These are phyloP conservation scores for Heliothis subflexa DNA, from an alignment of 1,140 invertebrate genomes.

Conservation along the genomic window DNA sequence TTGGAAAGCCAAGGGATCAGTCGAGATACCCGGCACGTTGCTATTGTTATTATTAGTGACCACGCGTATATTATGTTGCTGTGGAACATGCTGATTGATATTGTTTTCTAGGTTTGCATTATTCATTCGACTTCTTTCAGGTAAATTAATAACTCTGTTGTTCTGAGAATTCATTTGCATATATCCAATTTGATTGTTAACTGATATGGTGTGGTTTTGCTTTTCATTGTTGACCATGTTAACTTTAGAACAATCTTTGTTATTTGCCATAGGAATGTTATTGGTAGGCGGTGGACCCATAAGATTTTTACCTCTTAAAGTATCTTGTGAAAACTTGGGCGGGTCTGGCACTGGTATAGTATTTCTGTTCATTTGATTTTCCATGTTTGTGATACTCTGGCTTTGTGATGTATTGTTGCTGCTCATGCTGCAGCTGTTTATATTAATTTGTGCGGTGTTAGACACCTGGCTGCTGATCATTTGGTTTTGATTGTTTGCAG, in stretches of 20 bases:
- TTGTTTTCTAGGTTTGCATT: constrained; percentile 73
- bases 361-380: constrained; percentile 73
- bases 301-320: constrained; percentile 75
- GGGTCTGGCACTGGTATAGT: constrained; percentile 71
- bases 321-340: constrained; percentile 75
- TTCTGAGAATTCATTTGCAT: constrained; percentile 84
- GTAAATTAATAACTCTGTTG: constrained; percentile 82
- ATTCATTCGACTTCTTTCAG: constrained; percentile 78
- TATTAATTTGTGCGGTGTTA: constrained; percentile 76
- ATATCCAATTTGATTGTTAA: constrained; percentile 81
- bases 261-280: constrained; percentile 69
- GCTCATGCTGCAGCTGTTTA: constrained; percentile 76
- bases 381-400: constrained; percentile 67
- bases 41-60: constrained; percentile 77
- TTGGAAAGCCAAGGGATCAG: constrained; percentile 76
- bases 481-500: constrained; percentile 70
- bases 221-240: constrained; percentile 78
- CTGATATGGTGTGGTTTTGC: constrained; percentile 79
- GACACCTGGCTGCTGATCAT: constrained; percentile 66
- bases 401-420: constrained; percentile 68
- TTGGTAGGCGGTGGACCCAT: constrained; percentile 68
- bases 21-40: constrained; percentile 68
- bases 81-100: constrained; percentile 76
- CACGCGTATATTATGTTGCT: constrained; percentile 82
- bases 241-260: constrained; percentile 78